Evolutionary conservation across 2,113 vertebrate genomes (phyloP), one percentile per base, ranked within the genome.

Genomic region (Notechis scutatus): DNA sequence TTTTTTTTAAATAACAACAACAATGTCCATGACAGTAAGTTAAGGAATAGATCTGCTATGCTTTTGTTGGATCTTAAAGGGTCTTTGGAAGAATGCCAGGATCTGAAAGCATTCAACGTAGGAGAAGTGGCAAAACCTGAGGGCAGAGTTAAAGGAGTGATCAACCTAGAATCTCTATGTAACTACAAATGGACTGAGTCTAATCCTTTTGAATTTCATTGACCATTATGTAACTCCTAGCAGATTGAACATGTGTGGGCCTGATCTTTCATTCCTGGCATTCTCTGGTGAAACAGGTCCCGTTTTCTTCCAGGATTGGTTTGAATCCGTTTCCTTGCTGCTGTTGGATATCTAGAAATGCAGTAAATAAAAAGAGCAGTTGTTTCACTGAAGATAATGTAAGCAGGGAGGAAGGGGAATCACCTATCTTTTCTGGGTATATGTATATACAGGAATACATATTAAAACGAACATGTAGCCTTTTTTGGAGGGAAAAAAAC

Each of bases 1-100:
- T 8, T 10, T 50, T 50, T 50, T 59, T 59, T 29, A 64, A 29
- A 69, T 14, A 69, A 55, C 8, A 50, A 92, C n/a, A 64, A 39
- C 56, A 23, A 23, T 6, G 6, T 6, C 87, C 90, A 91, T 39
- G 0, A 0, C 93, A 90, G 47, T 23, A 8, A 45, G 90, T 92
- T 92, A 95, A 89, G 89, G 0, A n/a, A 92, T 74, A 96, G 95
- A 93, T 57, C 95, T 90, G n/a, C 47, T 59, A 95, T 88, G 21
- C 34, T 93, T 91, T 39, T 89, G n/a, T 0, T 59, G 93, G 34
- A 85, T n/a, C 15, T 6, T 45, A 21, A 64, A 88, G 29, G 59
- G 55, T 57, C 15, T 91, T 23, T 81, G 29, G 42, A 85, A 0
- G 0, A 1, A 3, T 34, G 57, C 87, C 81, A 93, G 89, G 89